A percentile compares a stretch with the other conserved stretches of the same genome.
Evolutionary conservation across 1,140 invertebrate genomes (phyloP).

Genomic region (Drosophila pachea): DNA sequence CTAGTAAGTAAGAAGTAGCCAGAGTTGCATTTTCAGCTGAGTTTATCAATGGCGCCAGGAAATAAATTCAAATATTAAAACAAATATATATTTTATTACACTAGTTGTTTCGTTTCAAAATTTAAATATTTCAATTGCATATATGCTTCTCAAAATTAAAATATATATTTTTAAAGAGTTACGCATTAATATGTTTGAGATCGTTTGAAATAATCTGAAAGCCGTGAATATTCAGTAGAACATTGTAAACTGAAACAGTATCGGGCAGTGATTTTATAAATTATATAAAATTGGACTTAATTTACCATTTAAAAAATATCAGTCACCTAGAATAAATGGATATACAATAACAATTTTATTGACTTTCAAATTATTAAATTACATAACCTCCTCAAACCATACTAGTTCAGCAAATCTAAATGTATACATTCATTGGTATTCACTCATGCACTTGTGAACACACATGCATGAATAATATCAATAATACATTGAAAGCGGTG

Average conservation of each 20-base stretch:
- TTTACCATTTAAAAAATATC: background rate
- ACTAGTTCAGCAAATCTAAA: background rate
- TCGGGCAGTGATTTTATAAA: conserved; percentile 4
- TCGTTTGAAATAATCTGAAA: background rate
- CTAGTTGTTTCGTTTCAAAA: background rate
- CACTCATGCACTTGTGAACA: conserved; percentile 4
- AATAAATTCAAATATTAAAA: background rate
- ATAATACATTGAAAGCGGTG: conserved; percentile 6
- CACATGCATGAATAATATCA: background rate
- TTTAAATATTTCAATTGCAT: background rate
- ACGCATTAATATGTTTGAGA: too few relatives aligned
- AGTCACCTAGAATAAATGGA: background rate
- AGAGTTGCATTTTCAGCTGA: conserved; percentile 21
- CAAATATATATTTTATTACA: background rate
- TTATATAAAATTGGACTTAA: background rate
- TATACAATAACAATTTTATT: background rate
- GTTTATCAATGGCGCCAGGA: conserved; percentile 4
- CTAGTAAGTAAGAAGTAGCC: background rate
- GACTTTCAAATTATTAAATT: background rate
- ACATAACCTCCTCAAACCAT: conserved; percentile 1
- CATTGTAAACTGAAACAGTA: conserved; percentile 1
- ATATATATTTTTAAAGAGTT: background rate
- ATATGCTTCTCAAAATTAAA: background rate
- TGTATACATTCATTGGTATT: conserved; percentile 11
- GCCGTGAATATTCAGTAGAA: background rate